Evolutionary conservation across 2,113 vertebrate species (phyloP), one percentile per base, ranked within the genome.

Genomic region (Atlantisia rogersi): DNA sequence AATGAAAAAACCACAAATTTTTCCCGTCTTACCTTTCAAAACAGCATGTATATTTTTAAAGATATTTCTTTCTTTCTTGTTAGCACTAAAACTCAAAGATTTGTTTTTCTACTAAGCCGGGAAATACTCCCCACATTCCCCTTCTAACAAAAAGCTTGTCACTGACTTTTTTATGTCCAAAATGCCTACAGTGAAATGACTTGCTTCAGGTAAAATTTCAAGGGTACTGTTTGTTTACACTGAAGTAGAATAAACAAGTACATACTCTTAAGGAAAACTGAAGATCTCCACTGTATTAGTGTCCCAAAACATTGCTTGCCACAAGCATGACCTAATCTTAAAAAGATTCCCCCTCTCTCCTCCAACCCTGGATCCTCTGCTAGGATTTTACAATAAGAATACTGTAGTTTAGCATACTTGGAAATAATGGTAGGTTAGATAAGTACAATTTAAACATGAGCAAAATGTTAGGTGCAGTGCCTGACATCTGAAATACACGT

Each of bases 121-220:
- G 78, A 75, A n/a, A 53, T 53, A 15, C 25, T 48, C 5, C 9
- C 1, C 9, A 19, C 15, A 6, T 2, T 2, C 31, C 2, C 2
- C 26, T 58, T 16, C 21, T 44, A 13, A 64, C 59, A 24, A 63
- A 86, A 31, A 31, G 15, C 7, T 78, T 46, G 20, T n/a, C 15
- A 40, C 26, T 71, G 31, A 64, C 62, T 52, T 92, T 92, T 48
- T 58, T 6, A 46, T 32, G 20, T 48, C 21, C 1, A 5, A 69
- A n/a, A 76, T 68, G 10, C 7, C 31, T 26, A 11, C n/a, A 35
- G 19, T 65, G 25, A 71, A 74, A 69, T 29, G 1, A 65, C 9
- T 74, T 69, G 6, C 6, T 68, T 86, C 50, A 4, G 6, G 39
- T 52, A 69, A 5, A 37, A 4, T 67, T 92, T 76, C 53, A 63